Base-by-base conservation (phyloP, 2,113 vertebrate species). In the Ictalurus punctatus region DNA sequence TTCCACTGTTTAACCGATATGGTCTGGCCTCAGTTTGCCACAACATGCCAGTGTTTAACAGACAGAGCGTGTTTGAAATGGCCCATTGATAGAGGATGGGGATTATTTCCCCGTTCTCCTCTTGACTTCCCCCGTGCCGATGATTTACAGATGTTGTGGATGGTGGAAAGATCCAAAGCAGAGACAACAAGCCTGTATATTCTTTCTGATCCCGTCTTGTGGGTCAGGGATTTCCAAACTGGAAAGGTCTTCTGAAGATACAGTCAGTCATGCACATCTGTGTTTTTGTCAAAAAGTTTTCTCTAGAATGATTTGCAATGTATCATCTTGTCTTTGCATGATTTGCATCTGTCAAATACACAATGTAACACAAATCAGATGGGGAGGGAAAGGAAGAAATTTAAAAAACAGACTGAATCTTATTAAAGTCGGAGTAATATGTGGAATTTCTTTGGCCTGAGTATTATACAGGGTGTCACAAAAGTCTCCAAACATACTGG, bases 101-200 rank as follows among this genome's bases (percentile, higher is more conserved):
- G 92, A 93, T 93, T 89, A 90, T 93, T 90, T 90, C 81, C 90
- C 83, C 89, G 84, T 90, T 86, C 93, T 94, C 93, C 91, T 92
- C 91, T 90, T 87, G 73, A 92, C 90, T 89, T 87, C 81, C 92
- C 84, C 90, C 78, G 76, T 88, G 76, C 27, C 86, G 94, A 95
- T 93, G 89, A 91, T 90, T 95, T 89, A 90, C 94, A 95, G 93
- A 94, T 95, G 93, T 94, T 91, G 90, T 44, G 37, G 87, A 90
- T 90, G 89, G 90, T 87, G 89, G 92, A 93, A 73, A 89, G 89
- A 93, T 76, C 90, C 81, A 84, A 91, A 92, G 91, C 85, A 84
- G 79, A 91, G 88, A 91, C 90, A 87, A 89, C 89, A 89, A 86
- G 63, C 83, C 81, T 87, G 74, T 76, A 88, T 90, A 63, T 88